Conservation (phyloP, 2,888 invertebrate genomes). For the Leptinotarsa juncta region DNA sequence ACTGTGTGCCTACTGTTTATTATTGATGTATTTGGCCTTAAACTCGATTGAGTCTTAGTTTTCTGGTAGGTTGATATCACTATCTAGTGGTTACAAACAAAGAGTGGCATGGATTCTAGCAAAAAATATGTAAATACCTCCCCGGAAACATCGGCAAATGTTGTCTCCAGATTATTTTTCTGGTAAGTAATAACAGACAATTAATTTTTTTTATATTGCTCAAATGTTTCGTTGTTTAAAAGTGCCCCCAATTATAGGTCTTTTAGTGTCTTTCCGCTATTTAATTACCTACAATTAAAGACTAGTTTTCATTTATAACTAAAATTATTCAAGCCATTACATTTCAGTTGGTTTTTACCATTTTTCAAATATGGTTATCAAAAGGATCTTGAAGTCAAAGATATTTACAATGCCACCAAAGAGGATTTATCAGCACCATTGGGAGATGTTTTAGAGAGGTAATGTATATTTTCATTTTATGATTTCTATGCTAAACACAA, state of each 20-base stretch:
- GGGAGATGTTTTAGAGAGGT: constrained; percentile 75
- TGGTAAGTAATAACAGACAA: constrained; percentile 68
- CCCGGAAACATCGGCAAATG: constrained; percentile 71
- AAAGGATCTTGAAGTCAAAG: constrained; percentile 73
- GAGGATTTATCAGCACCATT: constrained; percentile 75
- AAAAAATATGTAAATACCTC: constrained; percentile 72
- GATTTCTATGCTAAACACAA: neutral
- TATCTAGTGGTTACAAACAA: neutral
- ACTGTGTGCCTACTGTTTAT: neutral
- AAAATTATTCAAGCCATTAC: constrained; percentile 5
- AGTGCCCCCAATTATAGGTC: neutral
- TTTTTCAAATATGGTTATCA: constrained; percentile 74
- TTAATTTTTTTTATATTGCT: neutral
- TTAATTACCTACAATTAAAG: no score
- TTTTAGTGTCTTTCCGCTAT: neutral
- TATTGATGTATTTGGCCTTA: neutral
- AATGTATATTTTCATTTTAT: constrained; percentile 33
- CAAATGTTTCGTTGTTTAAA: neutral
- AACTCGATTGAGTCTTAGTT: neutral
- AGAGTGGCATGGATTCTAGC: constrained; percentile 70
- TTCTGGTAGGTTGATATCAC: neutral
- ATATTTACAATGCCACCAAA: constrained; percentile 74
- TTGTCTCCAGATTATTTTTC: constrained; percentile 71
- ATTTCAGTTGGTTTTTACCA: constrained; percentile 75
- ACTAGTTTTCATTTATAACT: neutral